Evolutionary conservation across 2,888 invertebrate genomes (phyloP).

Genomic region (Meiosimyza platycephala): DNA sequence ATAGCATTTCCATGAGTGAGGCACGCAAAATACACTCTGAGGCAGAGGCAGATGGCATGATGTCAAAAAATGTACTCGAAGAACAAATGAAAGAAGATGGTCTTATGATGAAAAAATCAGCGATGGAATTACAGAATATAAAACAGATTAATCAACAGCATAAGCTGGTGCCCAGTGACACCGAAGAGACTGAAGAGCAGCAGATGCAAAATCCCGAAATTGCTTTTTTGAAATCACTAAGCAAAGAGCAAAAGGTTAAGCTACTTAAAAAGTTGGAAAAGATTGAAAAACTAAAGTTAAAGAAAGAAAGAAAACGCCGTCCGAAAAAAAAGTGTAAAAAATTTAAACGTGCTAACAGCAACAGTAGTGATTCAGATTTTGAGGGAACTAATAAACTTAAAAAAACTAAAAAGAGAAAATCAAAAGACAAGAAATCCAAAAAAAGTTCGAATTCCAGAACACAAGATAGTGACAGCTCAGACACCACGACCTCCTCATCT

Average conservation of each 20-base stretch:
- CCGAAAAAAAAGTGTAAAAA: conserved; percentile 43
- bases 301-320: conserved; percentile 54
- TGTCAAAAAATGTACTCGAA: conserved; percentile 78
- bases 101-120: conserved; percentile 85
- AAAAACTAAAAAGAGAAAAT: conserved; percentile 34
- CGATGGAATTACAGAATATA: conserved; percentile 72
- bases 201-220: conserved; percentile 72
- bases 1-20: conserved; percentile 84
- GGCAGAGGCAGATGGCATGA: conserved; percentile 74
- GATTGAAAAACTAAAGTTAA: conserved; percentile 69
- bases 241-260: conserved; percentile 90
- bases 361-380: conserved; percentile 22
- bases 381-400: conserved; percentile 30
- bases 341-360: conserved; percentile 25
- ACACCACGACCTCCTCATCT: conserved; percentile 10
- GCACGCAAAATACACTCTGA: conserved; percentile 78
- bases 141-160: conserved; percentile 68
- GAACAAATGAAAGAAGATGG: conserved; percentile 95
- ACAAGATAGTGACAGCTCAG: background rate
- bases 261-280: conserved; percentile 83
- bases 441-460: conserved; percentile 26
- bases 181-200: conserved; percentile 57
- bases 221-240: conserved; percentile 84
- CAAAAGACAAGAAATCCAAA: conserved; percentile 33
- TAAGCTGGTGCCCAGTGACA: conserved; percentile 73